Evolutionary conservation across 2,113 vertebrate species (phyloP).

Genomic region (Eonycteris spelaea): DNA sequence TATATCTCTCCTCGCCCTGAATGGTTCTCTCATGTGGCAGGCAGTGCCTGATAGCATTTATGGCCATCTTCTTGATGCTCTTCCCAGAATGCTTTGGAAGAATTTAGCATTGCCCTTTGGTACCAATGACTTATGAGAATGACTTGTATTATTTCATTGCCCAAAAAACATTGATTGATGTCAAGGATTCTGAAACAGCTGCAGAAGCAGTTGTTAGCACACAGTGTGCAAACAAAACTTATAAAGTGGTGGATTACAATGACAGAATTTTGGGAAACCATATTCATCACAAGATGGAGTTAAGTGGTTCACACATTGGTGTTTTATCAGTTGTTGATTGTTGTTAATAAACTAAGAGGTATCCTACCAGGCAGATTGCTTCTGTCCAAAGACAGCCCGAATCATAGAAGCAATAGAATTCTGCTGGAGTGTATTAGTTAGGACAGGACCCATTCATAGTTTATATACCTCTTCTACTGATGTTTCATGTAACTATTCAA

Average conservation of each 20-base stretch:
- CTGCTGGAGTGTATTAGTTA: not conserved
- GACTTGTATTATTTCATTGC: conserved; percentile 40
- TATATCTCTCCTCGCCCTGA: conserved; percentile 60
- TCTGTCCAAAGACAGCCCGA: not conserved
- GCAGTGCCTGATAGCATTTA: conserved; percentile 53
- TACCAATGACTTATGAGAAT: conserved; percentile 45
- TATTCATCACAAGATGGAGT: conserved; percentile 50
- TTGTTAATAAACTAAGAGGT: conserved; percentile 47
- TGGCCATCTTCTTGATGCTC: conserved; percentile 37
- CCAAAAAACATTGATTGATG: conserved; percentile 19
- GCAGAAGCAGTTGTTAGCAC: not conserved
- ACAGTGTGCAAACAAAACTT: conserved; percentile 35
- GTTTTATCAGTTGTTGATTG: conserved; percentile 49
- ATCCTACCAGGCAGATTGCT: not conserved
- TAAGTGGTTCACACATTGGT: conserved; percentile 50
- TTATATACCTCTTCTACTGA: not conserved
- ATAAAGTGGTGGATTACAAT: not conserved
- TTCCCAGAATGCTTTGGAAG: conserved; percentile 63
- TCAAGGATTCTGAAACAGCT: conserved; percentile 59
- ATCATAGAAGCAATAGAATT: not conserved
- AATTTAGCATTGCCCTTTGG: conserved; percentile 50
- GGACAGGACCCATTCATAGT: not conserved
- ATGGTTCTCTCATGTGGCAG: not conserved
- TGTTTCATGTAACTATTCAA: not conserved
- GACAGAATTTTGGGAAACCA: conserved; percentile 40